These are phyloP conservation scores for Microcaecilia unicolor DNA, from an alignment of 2,797 vertebrate species.

Conservation along the genomic window DNA sequence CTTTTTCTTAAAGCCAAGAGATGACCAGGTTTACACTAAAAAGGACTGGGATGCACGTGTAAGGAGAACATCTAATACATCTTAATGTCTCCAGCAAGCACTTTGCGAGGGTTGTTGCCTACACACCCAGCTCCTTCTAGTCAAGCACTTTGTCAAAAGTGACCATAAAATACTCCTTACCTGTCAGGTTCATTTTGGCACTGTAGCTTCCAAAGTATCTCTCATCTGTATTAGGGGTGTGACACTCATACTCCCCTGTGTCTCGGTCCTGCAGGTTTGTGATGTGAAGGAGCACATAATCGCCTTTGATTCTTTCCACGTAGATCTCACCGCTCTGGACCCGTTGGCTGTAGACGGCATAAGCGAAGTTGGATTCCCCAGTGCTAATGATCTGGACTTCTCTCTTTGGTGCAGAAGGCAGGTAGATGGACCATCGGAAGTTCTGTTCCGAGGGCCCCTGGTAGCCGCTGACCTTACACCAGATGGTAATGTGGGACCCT, in stretches of 20 bases:
- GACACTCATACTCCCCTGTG: constrained; percentile 45
- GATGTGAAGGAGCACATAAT: constrained; percentile 35
- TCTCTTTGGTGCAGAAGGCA: constrained; percentile 31
- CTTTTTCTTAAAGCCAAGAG: too few species aligned
- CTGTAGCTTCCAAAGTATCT: constrained; percentile 57
- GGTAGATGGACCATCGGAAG: constrained; percentile 55
- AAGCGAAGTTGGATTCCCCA: constrained; percentile 37
- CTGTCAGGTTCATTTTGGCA: constrained; percentile 54
- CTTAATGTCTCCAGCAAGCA: too few species aligned
- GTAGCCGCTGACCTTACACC: constrained; percentile 62
- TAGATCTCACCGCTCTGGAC: constrained; percentile 43
- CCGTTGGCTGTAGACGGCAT: constrained; percentile 42
- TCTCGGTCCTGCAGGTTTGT: constrained; percentile 45
- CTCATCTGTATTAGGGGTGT: constrained; percentile 47
- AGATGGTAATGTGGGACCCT: constrained; percentile 59
- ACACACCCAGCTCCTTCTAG: too few species aligned
- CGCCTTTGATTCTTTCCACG: constrained; percentile 33
- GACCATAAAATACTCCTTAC: too few species aligned
- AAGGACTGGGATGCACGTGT: too few species aligned
- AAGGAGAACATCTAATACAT: too few species aligned
- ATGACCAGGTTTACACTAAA: too few species aligned
- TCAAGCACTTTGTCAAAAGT: too few species aligned
- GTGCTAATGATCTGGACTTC: constrained; percentile 51
- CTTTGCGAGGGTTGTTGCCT: too few species aligned
- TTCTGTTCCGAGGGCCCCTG: constrained; percentile 50